A percentile compares a stretch with the other conserved stretches of the same genome.
Conservation (phyloP, 2,797 vertebrate species). For the Chelonia mydas region DNA sequence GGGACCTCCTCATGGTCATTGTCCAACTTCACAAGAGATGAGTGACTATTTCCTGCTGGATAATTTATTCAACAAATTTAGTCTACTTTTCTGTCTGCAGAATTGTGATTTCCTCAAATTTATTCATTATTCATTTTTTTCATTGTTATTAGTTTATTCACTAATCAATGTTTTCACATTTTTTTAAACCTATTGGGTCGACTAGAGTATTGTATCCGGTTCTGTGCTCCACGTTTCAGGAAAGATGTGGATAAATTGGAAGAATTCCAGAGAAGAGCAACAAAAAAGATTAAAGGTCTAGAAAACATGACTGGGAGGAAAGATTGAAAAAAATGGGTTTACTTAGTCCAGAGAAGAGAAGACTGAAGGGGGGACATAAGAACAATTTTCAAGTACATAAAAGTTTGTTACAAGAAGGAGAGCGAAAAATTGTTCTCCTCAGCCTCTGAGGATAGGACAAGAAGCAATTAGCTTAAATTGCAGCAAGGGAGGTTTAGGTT, state of each 20-base stretch:
- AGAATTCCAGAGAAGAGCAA: too few species aligned
- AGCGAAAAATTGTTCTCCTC: background rate
- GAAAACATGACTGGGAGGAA: too few species aligned
- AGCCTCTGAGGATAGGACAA: background rate
- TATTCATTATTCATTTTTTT: background rate
- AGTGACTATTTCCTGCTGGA: background rate
- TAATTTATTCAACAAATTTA: background rate
- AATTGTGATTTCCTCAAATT: background rate
- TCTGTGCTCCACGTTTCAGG: too few species aligned
- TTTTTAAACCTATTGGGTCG: background rate
- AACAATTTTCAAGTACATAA: background rate
- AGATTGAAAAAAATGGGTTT: too few species aligned
- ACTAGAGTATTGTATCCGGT: too few species aligned
- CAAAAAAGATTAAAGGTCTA: too few species aligned
- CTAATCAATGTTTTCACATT: background rate
- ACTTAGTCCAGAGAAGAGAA: too few species aligned
- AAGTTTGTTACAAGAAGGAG: too few species aligned
- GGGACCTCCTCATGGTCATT: background rate
- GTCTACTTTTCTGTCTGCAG: background rate
- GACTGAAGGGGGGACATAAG: too few species aligned
- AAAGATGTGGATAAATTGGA: too few species aligned
- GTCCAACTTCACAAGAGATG: background rate
- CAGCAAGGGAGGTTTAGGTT: too few species aligned
- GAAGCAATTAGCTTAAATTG: background rate
- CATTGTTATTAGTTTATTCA: background rate